phyloP scores from a whole-genome alignment of 2,113 vertebrate species.

The Pithys albifrons region DNA sequence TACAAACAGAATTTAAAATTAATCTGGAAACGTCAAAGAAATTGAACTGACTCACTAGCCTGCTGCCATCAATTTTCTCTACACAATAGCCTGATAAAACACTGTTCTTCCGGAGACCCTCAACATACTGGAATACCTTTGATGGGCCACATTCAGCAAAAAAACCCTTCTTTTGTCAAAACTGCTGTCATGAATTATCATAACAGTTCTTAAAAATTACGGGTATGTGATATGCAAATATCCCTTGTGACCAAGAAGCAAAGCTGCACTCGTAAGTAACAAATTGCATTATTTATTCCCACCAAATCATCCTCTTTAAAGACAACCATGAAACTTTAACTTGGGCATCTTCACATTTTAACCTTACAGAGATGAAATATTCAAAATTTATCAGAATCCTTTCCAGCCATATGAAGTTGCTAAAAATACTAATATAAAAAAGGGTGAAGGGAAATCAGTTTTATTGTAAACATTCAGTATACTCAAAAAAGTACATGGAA shows the following conservation, averaged over 20 bases:
- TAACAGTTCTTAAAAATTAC: not conserved
- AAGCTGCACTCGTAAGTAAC: not conserved
- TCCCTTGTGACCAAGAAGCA: not conserved
- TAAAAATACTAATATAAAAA: not conserved
- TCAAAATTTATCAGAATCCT: not conserved
- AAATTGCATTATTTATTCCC: not conserved
- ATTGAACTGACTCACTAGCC: not conserved
- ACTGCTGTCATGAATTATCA: not conserved
- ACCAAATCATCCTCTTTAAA: not conserved
- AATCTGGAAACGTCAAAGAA: not conserved
- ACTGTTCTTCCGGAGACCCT: not conserved
- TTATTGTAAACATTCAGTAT: not conserved
- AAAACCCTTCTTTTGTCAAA: not conserved
- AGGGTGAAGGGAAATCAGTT: rapidly evolving
- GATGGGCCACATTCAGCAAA: not conserved
- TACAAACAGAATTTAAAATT: not conserved
- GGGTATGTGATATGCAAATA: not conserved
- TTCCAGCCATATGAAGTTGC: not conserved
- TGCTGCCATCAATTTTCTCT: not conserved
- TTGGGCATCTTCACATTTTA: not conserved
- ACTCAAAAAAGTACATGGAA: not conserved
- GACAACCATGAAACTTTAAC: not conserved
- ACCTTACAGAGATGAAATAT: not conserved
- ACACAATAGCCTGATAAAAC: not conserved
- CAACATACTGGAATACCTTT: not conserved